Conservation (phyloP, 1,140 invertebrate species). For the Micrasema longulum region DNA sequence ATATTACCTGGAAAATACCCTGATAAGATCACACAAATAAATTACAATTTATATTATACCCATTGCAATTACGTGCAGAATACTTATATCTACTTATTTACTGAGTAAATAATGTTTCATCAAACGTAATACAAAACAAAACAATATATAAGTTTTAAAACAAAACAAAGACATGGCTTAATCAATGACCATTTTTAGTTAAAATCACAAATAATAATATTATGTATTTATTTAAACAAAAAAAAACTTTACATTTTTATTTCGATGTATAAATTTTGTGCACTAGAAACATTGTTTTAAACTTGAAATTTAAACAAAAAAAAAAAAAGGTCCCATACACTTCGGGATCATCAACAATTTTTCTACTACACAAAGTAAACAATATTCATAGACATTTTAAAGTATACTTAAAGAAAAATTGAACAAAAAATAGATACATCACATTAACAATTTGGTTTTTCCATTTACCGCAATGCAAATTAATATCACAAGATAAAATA, state of each 20-base stretch:
- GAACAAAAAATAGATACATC: too few relatives aligned
- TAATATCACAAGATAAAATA: too few relatives aligned
- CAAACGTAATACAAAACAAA: conserved; percentile 1
- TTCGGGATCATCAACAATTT: too few relatives aligned
- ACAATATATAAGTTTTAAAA: not conserved
- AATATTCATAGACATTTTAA: too few relatives aligned
- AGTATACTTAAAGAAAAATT: too few relatives aligned
- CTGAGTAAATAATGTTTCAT: not conserved
- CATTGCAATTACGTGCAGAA: conserved; percentile 30
- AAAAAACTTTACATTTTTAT: too few relatives aligned
- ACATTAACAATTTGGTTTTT: too few relatives aligned
- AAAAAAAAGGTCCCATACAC: too few relatives aligned
- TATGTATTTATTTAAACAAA: not conserved
- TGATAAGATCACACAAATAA: conserved; percentile 34
- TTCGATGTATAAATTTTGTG: not conserved
- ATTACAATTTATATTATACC: conserved; percentile 17
- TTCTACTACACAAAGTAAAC: too few relatives aligned
- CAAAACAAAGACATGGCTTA: not conserved
- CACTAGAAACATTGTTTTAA: not conserved
- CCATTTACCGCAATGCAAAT: too few relatives aligned
- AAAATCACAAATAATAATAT: conserved; percentile 11
- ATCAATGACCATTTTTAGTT: conserved; percentile 9
- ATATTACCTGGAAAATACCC: conserved; percentile 28
- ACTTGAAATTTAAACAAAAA: not conserved
- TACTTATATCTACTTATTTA: conserved; percentile 8